phyloP scores from a whole-genome alignment of 2,888 invertebrate species.

The Amblyjoppa fuscipennis region DNA sequence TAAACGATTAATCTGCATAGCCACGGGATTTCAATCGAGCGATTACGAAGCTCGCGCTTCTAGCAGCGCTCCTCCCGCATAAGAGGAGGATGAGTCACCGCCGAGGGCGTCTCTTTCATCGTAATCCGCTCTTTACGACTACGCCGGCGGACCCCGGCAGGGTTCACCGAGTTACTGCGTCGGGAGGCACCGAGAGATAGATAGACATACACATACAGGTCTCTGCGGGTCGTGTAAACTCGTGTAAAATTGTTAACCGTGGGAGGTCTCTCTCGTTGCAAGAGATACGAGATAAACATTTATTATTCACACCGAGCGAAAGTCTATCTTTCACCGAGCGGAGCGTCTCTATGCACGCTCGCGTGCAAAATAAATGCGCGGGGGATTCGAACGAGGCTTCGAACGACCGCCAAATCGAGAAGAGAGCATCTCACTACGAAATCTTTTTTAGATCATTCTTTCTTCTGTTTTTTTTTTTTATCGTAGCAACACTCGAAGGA shows the following conservation, averaged over 20 bases:
- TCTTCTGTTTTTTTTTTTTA: not conserved
- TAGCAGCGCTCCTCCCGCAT: not conserved
- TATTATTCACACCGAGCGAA: constrained; percentile 43
- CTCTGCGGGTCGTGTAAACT: not conserved
- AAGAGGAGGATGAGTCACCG: constrained; percentile 43
- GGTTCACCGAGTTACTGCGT: constrained; percentile 22
- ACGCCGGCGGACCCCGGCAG: constrained; percentile 23
- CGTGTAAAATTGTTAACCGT: constrained; percentile 59
- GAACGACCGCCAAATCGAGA: constrained; percentile 14
- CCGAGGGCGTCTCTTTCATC: constrained; percentile 45
- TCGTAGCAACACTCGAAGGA: constrained; percentile 24
- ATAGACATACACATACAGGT: not conserved
- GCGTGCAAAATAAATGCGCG: constrained; percentile 14
- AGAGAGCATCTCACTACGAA: constrained; percentile 3
- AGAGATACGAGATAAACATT: constrained; percentile 43
- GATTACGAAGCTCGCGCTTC: constrained; percentile 6
- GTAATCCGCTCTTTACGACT: constrained; percentile 64
- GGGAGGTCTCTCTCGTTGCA: constrained; percentile 55
- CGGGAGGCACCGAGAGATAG: not conserved
- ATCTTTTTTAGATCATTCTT: not conserved
- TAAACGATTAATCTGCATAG: constrained; percentile 38
- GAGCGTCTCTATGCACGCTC: constrained; percentile 5
- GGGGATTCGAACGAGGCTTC: not conserved
- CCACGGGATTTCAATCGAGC: constrained; percentile 25
- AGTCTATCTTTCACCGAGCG: constrained; percentile 16